Evolutionary conservation across 2,888 invertebrate species (phyloP), one percentile per base, ranked within the genome.

Genomic region (Clostera curtula): DNA sequence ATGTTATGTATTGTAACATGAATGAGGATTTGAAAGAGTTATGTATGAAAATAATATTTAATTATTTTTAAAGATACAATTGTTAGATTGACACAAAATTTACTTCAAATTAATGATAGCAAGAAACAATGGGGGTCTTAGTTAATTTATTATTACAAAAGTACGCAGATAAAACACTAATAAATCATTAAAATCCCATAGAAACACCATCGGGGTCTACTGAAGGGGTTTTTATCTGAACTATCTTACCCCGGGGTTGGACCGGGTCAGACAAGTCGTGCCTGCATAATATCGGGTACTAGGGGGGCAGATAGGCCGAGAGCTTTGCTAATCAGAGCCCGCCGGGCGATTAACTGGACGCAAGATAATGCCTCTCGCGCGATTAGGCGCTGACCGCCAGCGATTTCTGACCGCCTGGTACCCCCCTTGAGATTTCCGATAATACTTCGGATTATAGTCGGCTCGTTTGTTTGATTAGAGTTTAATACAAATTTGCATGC

Each of bases 251-350:
- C 31, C 21, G 52, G 37, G 41, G 43, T 37, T 37, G 38, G 46
- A 37, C 47, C 36, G 54, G 56, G 56, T 46, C 52, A 44, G 50
- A 46, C 57, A 61, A 72, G 66, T 71, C 71, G 71, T 63, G 75
- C 75, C 63, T 73, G 71, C 70, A 76, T 79, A 77, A 79, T 77
- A 59, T 63, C 46, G 43, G 49, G 49, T 53, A 69, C 70, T 68
- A 71, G 70, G 75, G 69, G 62, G 58, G 48, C 63, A 73, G 64
- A 69, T 61, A 63, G 52, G 58, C 56, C 53, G 57, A 65, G 66
- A 69, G 79, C 77, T 76, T 76, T 73, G 75, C 70, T 79, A 79
- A 80, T 80, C 82, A 77, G 72, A 59, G 61, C 56, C 66, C 66
- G 60, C 50, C 68, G 73, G 74, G 63, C 72, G 73, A 77, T 80